A percentile compares a stretch with the other conserved stretches of the same genome.
Conservation (phyloP, 92 coral and sea anemone species). For the Palythoa grandis region DNA sequence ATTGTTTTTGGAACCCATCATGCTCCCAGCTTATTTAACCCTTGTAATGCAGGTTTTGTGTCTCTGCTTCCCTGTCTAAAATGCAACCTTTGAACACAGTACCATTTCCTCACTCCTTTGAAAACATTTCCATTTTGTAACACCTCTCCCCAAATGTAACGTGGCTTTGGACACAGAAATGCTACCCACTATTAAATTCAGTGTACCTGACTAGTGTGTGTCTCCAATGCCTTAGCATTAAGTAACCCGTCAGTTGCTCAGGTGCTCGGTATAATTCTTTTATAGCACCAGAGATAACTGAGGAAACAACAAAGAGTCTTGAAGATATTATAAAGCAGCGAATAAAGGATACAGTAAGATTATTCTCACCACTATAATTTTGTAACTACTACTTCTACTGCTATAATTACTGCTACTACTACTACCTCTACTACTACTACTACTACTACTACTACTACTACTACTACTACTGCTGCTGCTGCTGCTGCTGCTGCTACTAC, state of each 20-base stretch:
- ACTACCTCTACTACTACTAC: background rate
- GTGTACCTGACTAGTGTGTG: too few species aligned
- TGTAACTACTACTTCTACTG: background rate
- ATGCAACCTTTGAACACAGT: too few species aligned
- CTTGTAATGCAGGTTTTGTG: too few species aligned
- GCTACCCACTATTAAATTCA: too few species aligned
- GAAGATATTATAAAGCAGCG: conserved; percentile 90
- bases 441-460: background rate
- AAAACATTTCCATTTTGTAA: too few species aligned
- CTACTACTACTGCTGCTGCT: background rate
- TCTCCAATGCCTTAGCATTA: background rate
- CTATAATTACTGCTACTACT: background rate
- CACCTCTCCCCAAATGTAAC: too few species aligned
- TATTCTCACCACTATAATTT: too few species aligned
- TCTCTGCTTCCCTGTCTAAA: too few species aligned
- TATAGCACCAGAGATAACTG: conserved; percentile 96
- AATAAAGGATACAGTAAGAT: conserved; percentile 84
- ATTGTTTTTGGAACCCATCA: too few species aligned
- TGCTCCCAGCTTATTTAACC: too few species aligned
- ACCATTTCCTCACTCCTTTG: too few species aligned
- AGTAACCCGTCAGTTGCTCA: background rate
- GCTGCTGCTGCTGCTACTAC: background rate
- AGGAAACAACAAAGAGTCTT: conserved; percentile 83
- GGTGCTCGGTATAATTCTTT: background rate
- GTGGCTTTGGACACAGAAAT: too few species aligned